Evolutionary conservation across 1,140 invertebrate genomes (phyloP), one percentile per base, ranked within the genome.

Genomic region (Holcopasites calliopsidis): DNA sequence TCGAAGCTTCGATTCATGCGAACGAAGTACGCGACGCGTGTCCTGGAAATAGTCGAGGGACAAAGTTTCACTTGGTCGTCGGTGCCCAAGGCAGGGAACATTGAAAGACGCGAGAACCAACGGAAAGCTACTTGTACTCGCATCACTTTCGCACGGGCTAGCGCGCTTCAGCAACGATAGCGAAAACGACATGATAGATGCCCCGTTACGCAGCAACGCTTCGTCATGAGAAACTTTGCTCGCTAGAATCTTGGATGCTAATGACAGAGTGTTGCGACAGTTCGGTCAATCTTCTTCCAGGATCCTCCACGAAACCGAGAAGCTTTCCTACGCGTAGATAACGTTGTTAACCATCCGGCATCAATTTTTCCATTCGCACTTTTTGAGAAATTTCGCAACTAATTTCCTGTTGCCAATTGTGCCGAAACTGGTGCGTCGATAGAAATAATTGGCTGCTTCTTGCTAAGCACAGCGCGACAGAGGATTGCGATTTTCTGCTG

Each of bases 131-230:
- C 49, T 18, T n/a, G 44, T 13, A 21, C 13, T 80, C 71, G 26
- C 57, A 70, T 31, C 47, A 76, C 79, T 80, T 81, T 81, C 77
- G 79, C 77, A 76, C 69, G 71, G 68, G 70, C 62, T 18, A 54
- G 33, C 31, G 49, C 40, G 54, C n/a, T 11, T 42, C 38, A 11
- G 6, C 33, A 38, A 78, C 57, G 64, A 76, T 79, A 62, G 73
- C 71, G 44, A 71, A 44, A 58, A 69, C 70, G 11, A 33, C 62
- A 47, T n/a, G 61, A 62, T 49, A 55, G 69, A 47, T 40, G 55
- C 33, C 49, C 21, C 28, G 47, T 61, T 78, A 73, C 64, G 50
- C 38, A 65, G 49, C 28, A 40, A 3, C 8, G 31, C 40, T 7
- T 49, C 44, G 33, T 42, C 28, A 50, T 40, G 70, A 58, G 71